Percentiles rank a stretch among this genome's conserved stretches.
Conservation (phyloP, 2,797 vertebrate species). For the Gorsachius magnificus region DNA sequence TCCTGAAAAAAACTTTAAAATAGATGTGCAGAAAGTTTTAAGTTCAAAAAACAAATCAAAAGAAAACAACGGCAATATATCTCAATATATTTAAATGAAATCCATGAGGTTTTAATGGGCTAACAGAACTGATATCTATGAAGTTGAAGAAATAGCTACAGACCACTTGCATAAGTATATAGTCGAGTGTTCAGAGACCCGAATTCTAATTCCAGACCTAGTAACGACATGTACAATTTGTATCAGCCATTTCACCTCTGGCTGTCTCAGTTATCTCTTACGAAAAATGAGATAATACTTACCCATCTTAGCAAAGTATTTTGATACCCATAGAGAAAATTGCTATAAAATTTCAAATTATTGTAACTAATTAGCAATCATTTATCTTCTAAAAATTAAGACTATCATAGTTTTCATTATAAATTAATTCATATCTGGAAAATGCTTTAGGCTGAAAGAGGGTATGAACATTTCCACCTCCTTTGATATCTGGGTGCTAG, state of each 20-base stretch:
- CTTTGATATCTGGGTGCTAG: not conserved
- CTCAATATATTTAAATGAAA: conserved; percentile 9
- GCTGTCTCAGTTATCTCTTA: conserved; percentile 32
- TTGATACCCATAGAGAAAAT: conserved; percentile 52
- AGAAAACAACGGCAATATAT: not conserved
- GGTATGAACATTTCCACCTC: not conserved
- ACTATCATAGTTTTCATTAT: conserved; percentile 43
- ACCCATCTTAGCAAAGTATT: conserved; percentile 27
- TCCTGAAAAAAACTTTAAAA: not conserved
- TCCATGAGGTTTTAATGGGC: not conserved
- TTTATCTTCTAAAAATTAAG: conserved; percentile 55
- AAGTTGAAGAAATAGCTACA: not conserved
- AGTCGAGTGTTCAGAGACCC: not conserved
- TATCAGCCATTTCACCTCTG: conserved; percentile 43
- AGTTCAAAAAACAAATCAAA: not conserved
- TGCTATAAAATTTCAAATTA: conserved; percentile 51
- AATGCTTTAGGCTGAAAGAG: conserved; percentile 44
- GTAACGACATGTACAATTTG: not conserved
- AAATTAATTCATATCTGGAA: conserved; percentile 51
- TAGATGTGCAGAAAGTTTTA: not conserved
- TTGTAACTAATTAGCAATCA: conserved; percentile 54
- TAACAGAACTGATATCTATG: not conserved
- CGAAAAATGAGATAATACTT: conserved; percentile 57
- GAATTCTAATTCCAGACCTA: conserved; percentile 22
- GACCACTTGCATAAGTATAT: not conserved